Percentiles rank a stretch among this genome's conserved stretches.
Conservation (phyloP, 2,888 invertebrate genomes). For the Chorisops tibialis region DNA sequence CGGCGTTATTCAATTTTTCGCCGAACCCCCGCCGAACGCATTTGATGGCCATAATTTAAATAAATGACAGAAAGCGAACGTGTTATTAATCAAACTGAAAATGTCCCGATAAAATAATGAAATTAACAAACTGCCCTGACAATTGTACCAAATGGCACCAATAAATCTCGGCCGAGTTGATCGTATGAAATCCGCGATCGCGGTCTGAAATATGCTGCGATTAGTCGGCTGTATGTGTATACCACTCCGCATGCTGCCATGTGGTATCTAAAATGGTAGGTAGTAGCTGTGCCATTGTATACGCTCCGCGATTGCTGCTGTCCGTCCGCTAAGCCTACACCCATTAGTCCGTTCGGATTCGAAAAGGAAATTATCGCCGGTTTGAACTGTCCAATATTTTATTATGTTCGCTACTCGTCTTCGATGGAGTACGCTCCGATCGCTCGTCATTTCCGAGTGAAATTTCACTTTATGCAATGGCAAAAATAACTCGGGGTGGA, state of each 20-base stretch:
- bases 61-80: conserved; percentile 13
- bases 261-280: no score
- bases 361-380: conserved; percentile 17
- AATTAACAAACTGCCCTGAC: conserved; percentile 24
- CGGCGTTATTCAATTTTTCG: not conserved
- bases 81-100: conserved; percentile 20
- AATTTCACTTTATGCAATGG: not conserved
- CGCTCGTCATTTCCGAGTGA: not conserved
- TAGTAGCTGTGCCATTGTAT: no score
- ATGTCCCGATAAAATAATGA: conserved; percentile 20
- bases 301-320: no score
- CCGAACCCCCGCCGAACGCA: not conserved
- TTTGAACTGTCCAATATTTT: conserved; percentile 4
- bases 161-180: conserved; percentile 13
- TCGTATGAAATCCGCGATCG: conserved; percentile 1
- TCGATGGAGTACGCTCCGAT: not conserved
- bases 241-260: no score
- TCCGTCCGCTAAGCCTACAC: no score
- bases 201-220: no score
- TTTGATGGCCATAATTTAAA: not conserved
- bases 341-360: no score
- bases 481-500: no score
- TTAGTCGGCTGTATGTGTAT: no score
- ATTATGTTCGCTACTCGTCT: conserved; percentile 13
- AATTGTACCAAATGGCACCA: conserved; percentile 16